Conservation (phyloP, 2,888 invertebrate species). For the Lacanobia oleracea region DNA sequence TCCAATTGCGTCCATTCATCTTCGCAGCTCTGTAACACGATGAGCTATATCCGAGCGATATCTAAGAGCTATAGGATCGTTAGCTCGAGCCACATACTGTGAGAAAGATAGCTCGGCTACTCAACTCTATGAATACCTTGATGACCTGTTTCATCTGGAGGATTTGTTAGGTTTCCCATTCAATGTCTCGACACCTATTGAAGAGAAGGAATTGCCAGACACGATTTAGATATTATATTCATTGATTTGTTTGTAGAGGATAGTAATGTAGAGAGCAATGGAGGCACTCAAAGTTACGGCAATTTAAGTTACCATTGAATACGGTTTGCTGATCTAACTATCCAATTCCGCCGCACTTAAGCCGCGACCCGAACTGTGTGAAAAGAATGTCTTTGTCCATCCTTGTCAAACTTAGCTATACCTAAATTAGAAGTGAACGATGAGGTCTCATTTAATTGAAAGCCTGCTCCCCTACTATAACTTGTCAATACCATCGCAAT, state of each 20-base stretch:
- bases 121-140: constrained; percentile 22
- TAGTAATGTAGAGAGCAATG: background rate
- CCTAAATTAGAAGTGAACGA: background rate
- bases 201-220: background rate
- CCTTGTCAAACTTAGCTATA: background rate
- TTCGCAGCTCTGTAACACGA: constrained; percentile 33
- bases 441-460: background rate
- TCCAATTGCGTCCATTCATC: constrained; percentile 41
- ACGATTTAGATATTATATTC: constrained; percentile 17
- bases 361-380: background rate
- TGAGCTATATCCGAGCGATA: constrained; percentile 18
- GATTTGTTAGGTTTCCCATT: constrained; percentile 25
- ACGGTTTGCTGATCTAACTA: too few relatives aligned
- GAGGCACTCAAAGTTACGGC: background rate
- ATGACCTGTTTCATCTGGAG: constrained; percentile 21
- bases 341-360: too few relatives aligned
- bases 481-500: too few relatives aligned
- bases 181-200: constrained; percentile 20
- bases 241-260: background rate
- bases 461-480: too few relatives aligned
- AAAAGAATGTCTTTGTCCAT: background rate
- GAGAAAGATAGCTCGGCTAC: constrained; percentile 42
- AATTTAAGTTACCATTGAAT: too few relatives aligned
- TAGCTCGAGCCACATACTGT: constrained; percentile 54
- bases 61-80: constrained; percentile 39